These are phyloP conservation scores for Caenorhabditis sp. DNA, from an alignment of 2,888 invertebrate genomes.

Conservation along the genomic window DNA sequence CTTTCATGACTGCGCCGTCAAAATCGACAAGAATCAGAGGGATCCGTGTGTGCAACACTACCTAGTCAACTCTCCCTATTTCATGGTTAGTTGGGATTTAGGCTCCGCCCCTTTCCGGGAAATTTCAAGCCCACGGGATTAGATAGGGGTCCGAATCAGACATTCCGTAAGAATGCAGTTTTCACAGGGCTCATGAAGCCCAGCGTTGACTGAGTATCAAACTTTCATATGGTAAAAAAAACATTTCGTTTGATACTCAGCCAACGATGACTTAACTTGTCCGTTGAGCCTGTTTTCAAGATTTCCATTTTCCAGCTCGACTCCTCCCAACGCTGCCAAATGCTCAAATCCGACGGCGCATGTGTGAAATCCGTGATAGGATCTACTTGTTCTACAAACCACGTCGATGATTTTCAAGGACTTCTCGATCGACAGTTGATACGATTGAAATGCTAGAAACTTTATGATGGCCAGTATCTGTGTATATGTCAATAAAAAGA, in stretches of 20 bases:
- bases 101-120: too few species aligned
- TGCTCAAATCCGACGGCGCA: conserved; percentile 20
- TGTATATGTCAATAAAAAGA: not conserved
- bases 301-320: conserved; percentile 12
- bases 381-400: conserved; percentile 21
- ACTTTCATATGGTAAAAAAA: too few species aligned
- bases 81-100: conserved; percentile 22
- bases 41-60: conserved; percentile 49
- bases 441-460: conserved; percentile 26
- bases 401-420: conserved; percentile 8
- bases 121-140: not conserved
- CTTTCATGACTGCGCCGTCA: conserved; percentile 38
- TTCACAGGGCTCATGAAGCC: too few species aligned
- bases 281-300: too few species aligned
- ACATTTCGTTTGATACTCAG: too few species aligned
- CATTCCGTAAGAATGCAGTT: too few species aligned
- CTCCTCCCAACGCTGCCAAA: conserved; percentile 4
- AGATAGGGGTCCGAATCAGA: too few species aligned
- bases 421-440: conserved; percentile 39
- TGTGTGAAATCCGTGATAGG: conserved; percentile 34
- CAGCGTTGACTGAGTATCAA: too few species aligned
- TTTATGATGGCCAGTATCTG: not conserved
- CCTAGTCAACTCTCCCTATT: conserved; percentile 51
- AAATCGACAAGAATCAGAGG: conserved; percentile 34
- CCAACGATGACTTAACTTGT: too few species aligned